A percentile compares a stretch with the other conserved stretches of the same genome.
Evolutionary conservation across 2,797 vertebrate genomes (phyloP).

Genomic region (Chelonia mydas): DNA sequence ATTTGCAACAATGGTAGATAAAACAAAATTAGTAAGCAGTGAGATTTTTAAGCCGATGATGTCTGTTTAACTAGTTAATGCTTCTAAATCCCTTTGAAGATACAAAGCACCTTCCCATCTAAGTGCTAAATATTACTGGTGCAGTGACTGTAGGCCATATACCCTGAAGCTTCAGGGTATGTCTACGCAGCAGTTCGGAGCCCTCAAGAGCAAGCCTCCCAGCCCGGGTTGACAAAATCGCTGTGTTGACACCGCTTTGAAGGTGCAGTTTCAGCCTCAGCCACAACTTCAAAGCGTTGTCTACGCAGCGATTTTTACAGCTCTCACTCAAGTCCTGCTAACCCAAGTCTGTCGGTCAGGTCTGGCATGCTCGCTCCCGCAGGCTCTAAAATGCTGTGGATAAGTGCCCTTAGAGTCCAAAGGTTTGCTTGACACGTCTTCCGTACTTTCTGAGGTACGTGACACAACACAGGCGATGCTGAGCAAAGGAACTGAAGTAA

Average conservation of each 20-base stretch:
- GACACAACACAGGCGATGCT: neutral
- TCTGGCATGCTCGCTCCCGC: neutral
- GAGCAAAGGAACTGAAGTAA: neutral
- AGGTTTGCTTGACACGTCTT: neutral
- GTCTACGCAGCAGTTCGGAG: neutral
- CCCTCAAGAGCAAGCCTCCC: neutral
- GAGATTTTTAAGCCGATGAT: neutral
- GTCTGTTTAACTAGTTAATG: neutral
- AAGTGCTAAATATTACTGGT: neutral
- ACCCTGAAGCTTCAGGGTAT: neutral
- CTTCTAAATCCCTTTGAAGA: neutral
- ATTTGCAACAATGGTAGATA: rapidly evolving
- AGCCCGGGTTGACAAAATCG: neutral
- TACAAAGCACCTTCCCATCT: neutral
- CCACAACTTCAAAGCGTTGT: neutral
- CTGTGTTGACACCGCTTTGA: neutral
- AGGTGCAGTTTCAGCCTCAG: too few species aligned
- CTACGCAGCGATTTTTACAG: neutral
- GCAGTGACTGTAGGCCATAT: neutral
- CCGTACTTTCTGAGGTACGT: neutral
- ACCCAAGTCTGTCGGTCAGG: neutral
- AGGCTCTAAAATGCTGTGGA: neutral
- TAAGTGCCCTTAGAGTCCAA: neutral
- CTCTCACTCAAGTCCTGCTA: neutral
- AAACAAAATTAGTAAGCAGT: neutral